These are phyloP conservation scores for Perognathus longimembris DNA, from an alignment of 2,113 vertebrate species.

Conservation along the genomic window DNA sequence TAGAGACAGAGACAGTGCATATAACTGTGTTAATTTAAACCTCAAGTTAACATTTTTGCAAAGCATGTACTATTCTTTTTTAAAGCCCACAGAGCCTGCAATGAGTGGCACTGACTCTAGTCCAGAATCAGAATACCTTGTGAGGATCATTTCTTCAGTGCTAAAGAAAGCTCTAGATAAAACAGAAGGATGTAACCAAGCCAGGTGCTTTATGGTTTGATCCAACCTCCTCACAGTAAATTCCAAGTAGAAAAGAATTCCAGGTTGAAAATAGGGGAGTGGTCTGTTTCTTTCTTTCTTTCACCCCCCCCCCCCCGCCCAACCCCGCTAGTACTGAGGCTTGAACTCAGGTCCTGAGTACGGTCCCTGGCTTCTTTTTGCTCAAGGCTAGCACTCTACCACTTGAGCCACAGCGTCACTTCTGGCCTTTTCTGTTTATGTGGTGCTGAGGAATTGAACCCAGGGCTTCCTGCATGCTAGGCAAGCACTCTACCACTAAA, in stretches of 20 bases:
- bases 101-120: neutral
- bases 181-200: neutral
- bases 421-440: too few relatives aligned
- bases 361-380: too few relatives aligned
- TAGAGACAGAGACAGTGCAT: neutral
- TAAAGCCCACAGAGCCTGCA: neutral
- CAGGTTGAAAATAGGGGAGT: neutral
- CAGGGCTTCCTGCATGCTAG: too few relatives aligned
- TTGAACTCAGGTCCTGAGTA: too few relatives aligned
- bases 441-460: too few relatives aligned
- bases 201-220: neutral
- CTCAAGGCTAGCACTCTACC: too few relatives aligned
- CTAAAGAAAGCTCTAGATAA: neutral
- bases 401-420: too few relatives aligned
- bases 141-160: neutral
- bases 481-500: too few relatives aligned
- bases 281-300: neutral
- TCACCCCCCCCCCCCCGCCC: too few relatives aligned
- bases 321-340: too few relatives aligned
- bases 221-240: neutral
- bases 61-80: constrained; percentile 14
- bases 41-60: constrained; percentile 16
- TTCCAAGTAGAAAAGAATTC: neutral
- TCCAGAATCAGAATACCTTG: neutral
- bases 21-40: constrained; percentile 18